Evolutionary conservation across 2,797 vertebrate genomes (phyloP).

Genomic region (Sebastes paucispinis): DNA sequence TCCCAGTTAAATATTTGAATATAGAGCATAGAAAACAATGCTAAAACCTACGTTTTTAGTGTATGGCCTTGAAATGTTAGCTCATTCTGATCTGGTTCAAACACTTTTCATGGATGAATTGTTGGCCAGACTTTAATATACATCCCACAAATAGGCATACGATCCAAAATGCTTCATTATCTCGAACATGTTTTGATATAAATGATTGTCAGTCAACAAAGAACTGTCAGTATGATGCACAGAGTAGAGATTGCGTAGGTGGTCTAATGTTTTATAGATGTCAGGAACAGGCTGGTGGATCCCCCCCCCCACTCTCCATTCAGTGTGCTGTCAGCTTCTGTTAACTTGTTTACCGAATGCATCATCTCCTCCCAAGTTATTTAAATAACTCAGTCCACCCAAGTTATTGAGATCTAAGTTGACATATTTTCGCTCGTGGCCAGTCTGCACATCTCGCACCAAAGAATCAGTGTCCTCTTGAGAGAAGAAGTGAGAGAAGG

Average conservation of each 20-base stretch:
- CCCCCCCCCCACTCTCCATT: not conserved
- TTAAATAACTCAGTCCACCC: slow-evolving; percentile 59
- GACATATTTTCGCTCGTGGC: slow-evolving; percentile 60
- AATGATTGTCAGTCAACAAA: slow-evolving; percentile 45
- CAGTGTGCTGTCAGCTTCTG: slow-evolving; percentile 62
- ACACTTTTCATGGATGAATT: not conserved
- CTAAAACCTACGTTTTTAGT: not conserved
- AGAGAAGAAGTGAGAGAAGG: slow-evolving; percentile 20
- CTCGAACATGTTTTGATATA: slow-evolving; percentile 24
- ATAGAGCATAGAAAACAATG: not conserved
- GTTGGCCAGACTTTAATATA: not conserved
- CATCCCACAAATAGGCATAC: not conserved
- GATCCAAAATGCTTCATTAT: slow-evolving; percentile 11
- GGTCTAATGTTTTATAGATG: slow-evolving; percentile 52
- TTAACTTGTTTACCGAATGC: slow-evolving; percentile 64
- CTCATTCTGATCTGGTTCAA: not conserved
- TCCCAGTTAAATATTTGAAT: not conserved
- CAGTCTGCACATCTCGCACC: slow-evolving; percentile 30
- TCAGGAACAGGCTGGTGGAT: slow-evolving; percentile 47
- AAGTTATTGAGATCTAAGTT: slow-evolving; percentile 56
- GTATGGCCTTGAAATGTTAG: not conserved
- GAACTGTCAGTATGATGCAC: slow-evolving; percentile 45
- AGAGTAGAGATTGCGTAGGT: slow-evolving; percentile 49
- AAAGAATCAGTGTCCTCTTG: slow-evolving; percentile 39
- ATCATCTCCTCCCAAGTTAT: slow-evolving; percentile 49